Conservation (phyloP, 2,113 vertebrate genomes). For the Trochalopteron elliotii region DNA sequence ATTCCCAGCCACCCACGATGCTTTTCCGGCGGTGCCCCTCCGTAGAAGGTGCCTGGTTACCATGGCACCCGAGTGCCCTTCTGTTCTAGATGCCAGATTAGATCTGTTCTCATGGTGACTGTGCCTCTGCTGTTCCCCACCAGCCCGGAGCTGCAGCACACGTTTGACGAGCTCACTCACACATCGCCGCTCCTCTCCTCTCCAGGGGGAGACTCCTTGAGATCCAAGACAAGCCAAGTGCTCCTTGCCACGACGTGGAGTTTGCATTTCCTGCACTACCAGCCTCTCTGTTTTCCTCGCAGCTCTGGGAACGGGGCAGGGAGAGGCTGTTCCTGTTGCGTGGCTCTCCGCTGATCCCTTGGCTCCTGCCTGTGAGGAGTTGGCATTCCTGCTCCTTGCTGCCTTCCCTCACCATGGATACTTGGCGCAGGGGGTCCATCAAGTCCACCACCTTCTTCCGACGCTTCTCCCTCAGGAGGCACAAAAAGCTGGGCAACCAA, state of each 20-base stretch:
- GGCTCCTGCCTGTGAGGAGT: background rate
- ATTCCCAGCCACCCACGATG: constrained; percentile 33
- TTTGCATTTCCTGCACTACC: constrained; percentile 25
- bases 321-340: constrained; percentile 11
- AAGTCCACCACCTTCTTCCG: constrained; percentile 77
- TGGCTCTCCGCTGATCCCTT: background rate
- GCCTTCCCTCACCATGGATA: constrained; percentile 67
- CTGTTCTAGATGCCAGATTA: constrained; percentile 49
- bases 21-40: constrained; percentile 16
- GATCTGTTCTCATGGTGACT: constrained; percentile 61
- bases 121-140: constrained; percentile 11
- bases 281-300: constrained; percentile 6
- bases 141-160: background rate
- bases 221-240: background rate
- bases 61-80: constrained; percentile 55
- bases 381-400: background rate
- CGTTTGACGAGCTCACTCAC: background rate
- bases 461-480: constrained; percentile 68
- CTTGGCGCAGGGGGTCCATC: constrained; percentile 76
- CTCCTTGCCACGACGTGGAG: background rate
- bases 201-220: background rate
- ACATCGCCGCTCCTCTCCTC: background rate
- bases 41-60: constrained; percentile 53
- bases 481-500: constrained; percentile 68
- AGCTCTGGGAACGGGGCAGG: background rate